A percentile compares a stretch with the other conserved stretches of the same genome.
Evolutionary conservation across 2,797 vertebrate species (phyloP).

Genomic region (Chromobotia macracanthus): DNA sequence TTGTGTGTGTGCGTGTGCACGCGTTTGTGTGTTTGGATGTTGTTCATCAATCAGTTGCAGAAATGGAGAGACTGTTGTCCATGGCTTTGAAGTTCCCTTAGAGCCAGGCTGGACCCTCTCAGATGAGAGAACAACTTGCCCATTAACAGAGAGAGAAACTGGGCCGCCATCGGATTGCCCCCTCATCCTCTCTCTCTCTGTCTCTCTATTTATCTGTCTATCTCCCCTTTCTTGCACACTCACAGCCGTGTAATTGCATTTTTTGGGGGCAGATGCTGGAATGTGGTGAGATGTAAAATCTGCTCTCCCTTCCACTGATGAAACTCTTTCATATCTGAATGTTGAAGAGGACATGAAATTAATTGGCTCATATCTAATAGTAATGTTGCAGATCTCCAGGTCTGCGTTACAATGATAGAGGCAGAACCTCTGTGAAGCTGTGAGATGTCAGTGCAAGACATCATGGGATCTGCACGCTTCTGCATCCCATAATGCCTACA

Average conservation of each 20-base stretch:
- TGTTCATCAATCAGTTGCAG: slow-evolving; percentile 70
- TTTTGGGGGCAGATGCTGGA: slow-evolving; percentile 71
- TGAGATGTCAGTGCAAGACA: slow-evolving; percentile 48
- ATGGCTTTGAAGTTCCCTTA: slow-evolving; percentile 75
- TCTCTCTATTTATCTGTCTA: slow-evolving; percentile 24
- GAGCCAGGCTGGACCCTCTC: slow-evolving; percentile 74
- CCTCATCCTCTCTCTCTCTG: neutral
- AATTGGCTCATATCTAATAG: slow-evolving; percentile 77
- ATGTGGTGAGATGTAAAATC: slow-evolving; percentile 68
- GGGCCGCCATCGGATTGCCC: too few species aligned
- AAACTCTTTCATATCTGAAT: slow-evolving; percentile 71
- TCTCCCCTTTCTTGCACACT: slow-evolving; percentile 50
- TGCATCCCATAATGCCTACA: neutral
- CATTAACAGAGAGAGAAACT: slow-evolving; percentile 71
- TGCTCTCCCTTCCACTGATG: slow-evolving; percentile 62
- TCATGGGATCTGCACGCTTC: slow-evolving; percentile 49
- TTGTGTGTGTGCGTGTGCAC: neutral
- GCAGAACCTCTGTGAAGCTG: too few species aligned
- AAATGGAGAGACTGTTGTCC: slow-evolving; percentile 68
- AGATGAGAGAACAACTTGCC: slow-evolving; percentile 69
- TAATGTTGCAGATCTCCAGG: slow-evolving; percentile 58
- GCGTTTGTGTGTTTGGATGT: slow-evolving; percentile 56
- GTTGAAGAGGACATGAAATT: slow-evolving; percentile 73
- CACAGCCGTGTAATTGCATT: slow-evolving; percentile 78
- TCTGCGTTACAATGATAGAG: slow-evolving; percentile 50